A percentile compares a stretch with the other conserved stretches of the same genome.
Evolutionary conservation across 2,888 invertebrate species (phyloP).

Genomic region (Atherix ibis): DNA sequence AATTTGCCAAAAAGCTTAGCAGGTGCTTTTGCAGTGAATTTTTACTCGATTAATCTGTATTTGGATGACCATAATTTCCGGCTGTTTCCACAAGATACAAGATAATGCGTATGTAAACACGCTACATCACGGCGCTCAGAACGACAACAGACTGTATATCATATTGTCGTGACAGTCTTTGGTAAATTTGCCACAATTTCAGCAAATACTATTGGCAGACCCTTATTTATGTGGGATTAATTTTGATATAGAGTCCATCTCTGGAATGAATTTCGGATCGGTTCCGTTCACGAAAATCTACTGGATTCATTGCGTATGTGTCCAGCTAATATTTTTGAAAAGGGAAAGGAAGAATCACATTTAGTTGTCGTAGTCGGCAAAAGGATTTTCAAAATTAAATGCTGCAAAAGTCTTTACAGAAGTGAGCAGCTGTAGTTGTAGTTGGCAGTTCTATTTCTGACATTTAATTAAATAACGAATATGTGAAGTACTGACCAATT

Average conservation of each 20-base stretch:
- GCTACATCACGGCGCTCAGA: constrained; percentile 2
- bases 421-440: too few species aligned
- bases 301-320: too few species aligned
- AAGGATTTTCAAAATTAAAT: too few species aligned
- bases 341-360: too few species aligned
- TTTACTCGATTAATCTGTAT: constrained; percentile 17
- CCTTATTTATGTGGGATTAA: constrained; percentile 17
- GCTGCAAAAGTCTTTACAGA: too few species aligned
- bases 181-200: constrained; percentile 11
- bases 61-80: constrained; percentile 14
- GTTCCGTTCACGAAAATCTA: too few species aligned
- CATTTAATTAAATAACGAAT: too few species aligned
- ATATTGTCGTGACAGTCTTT: constrained; percentile 15
- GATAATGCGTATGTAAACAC: constrained; percentile 10
- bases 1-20: constrained; percentile 22
- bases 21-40: constrained; percentile 18
- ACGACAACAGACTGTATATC: constrained; percentile 13
- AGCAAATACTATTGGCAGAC: constrained; percentile 13
- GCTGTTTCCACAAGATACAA: constrained; percentile 9
- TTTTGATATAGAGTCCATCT: constrained; percentile 13
- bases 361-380: too few species aligned
- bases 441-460: too few species aligned
- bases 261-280: too few species aligned
- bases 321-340: too few species aligned
- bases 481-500: constrained; percentile 15